phyloP scores from a whole-genome alignment of 2,113 vertebrate genomes.

The Gadus macrocephalus region DNA sequence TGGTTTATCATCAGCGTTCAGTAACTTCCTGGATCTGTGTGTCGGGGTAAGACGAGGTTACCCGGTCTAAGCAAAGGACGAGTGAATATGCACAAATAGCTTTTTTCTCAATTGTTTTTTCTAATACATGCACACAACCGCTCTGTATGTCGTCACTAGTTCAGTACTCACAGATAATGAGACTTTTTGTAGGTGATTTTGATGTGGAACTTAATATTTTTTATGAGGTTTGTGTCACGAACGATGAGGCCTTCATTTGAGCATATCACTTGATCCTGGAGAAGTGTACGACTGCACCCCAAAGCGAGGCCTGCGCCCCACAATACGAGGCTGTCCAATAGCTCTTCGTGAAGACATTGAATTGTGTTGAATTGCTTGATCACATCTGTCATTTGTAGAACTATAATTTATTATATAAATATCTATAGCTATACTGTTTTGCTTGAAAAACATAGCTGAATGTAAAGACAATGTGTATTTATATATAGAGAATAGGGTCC shows the following conservation, averaged over 20 bases:
- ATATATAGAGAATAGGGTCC: conserved; percentile 3
- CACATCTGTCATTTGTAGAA: conserved; percentile 80
- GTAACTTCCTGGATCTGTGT: conserved; percentile 40
- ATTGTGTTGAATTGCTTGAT: conserved; percentile 79
- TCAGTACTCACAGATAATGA: conserved; percentile 44
- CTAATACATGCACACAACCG: conserved; percentile 26
- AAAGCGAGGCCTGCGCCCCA: conserved; percentile 49
- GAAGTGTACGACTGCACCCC: conserved; percentile 47
- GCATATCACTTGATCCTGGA: conserved; percentile 63
- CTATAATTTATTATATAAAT: conserved; percentile 95
- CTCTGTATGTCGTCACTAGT: conserved; percentile 50
- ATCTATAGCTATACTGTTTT: conserved; percentile 81
- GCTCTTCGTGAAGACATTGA: conserved; percentile 74
- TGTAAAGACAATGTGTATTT: conserved; percentile 68
- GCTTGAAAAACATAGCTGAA: conserved; percentile 80
- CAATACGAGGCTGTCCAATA: conserved; percentile 64
- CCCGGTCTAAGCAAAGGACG: conserved; percentile 48
- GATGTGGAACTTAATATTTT: conserved; percentile 45
- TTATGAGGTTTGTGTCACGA: conserved; percentile 53
- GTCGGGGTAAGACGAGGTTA: conserved; percentile 21
- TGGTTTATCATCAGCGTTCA: conserved; percentile 50
- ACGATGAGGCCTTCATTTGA: conserved; percentile 65
- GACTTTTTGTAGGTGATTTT: conserved; percentile 48
- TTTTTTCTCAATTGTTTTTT: conserved; percentile 23
- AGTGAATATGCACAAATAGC: conserved; percentile 62